Evolutionary conservation across 1,140 invertebrate genomes (phyloP), one percentile per base, ranked within the genome.

Genomic region (Zaprionus inermis): DNA sequence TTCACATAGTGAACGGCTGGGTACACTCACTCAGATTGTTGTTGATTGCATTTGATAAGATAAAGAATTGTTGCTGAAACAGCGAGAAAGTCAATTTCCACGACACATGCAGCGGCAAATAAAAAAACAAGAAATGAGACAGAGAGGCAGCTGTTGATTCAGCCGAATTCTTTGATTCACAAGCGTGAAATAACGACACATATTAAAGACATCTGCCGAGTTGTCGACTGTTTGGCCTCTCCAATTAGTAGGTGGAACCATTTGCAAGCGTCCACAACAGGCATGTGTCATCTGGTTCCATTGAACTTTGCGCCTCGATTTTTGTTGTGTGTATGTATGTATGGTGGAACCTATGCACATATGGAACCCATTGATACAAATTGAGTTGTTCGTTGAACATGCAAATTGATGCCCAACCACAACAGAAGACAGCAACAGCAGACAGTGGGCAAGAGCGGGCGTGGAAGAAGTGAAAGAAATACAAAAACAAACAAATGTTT

Each of bases 281-380:
- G 41, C 81, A 83, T 89, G 84, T 80, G 84, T 84, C 84, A 84
- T 60, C 78, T 24, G 56, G 80, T 78, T 84, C 46, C 84, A 88
- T 89, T 88, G 84, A 88, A 88, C 84, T 89, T 75, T 67, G 74
- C 74, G 54, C 41, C 61, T 58, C 34, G 14, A 64, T 41, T 41
- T 41, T 24, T 28, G 28, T 5, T 58, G 36, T 32, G 0, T 51
- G 16, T 24, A 18, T 34, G 28, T 56, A 32, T 32, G 30, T 7
- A 32, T 32, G 30, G 36, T 65, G 63, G 61, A 55, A 71, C 18
- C 24, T 10, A 64, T 38, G 52, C 7, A 30, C 11, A 54, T 11
- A 24, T 34, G 41, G 54, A n/a, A 11, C 49, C 54, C 52, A 32
- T 63, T 54, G 61, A 58, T 63, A 57, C 70, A 64, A 86, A 86